These are phyloP conservation scores for Globodera ellingtonae DNA, from an alignment of 1,140 invertebrate species.

Conservation along the genomic window DNA sequence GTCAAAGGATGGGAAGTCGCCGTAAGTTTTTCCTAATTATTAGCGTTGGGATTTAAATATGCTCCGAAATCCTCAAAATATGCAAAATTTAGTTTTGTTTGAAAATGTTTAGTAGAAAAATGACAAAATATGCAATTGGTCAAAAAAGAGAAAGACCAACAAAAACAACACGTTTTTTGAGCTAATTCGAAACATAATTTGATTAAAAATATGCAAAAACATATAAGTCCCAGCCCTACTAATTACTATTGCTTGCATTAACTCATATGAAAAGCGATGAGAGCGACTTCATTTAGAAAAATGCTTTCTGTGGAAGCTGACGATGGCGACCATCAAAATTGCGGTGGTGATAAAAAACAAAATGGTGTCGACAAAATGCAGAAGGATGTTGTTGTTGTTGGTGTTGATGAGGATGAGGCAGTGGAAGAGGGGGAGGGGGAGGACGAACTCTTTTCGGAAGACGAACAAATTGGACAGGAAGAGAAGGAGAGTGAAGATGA, in stretches of 20 bases:
- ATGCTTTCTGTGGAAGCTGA: not conserved
- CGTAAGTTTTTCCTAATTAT: not conserved
- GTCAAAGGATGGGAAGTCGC: not conserved
- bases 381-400: not conserved
- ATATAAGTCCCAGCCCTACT: not conserved
- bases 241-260: not conserved
- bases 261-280: not conserved
- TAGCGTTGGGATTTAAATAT: not conserved
- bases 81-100: no score
- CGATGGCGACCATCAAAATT: not conserved
- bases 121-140: no score
- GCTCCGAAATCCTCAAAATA: no score
- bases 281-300: not conserved
- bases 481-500: not conserved
- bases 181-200: not conserved
- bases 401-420: not conserved
- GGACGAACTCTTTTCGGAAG: not conserved
- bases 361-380: not conserved
- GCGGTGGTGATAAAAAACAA: not conserved
- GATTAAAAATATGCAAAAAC: not conserved
- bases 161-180: not conserved
- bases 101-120: no score
- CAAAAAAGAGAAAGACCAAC: not conserved
- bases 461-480: not conserved
- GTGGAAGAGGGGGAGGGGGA: not conserved